Percentiles rank a stretch among this genome's conserved stretches.
Evolutionary conservation across 2,113 vertebrate genomes (phyloP).

Genomic region (Sclerurus mexicanus): DNA sequence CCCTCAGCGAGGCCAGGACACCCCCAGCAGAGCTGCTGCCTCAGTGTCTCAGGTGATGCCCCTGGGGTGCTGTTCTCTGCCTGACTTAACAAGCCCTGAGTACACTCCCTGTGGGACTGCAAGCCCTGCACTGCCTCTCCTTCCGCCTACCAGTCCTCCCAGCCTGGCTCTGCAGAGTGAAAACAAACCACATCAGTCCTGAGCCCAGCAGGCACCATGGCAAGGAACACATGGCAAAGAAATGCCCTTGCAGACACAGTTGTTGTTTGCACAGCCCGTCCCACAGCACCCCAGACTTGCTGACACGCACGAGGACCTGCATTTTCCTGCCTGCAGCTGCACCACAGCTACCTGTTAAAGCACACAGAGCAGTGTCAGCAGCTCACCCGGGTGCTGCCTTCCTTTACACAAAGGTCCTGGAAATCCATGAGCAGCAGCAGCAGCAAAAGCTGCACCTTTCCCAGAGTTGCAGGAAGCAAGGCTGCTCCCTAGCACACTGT

Average conservation of each 20-base stretch:
- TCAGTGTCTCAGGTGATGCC: background rate
- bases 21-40: background rate
- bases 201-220: background rate
- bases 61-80: background rate
- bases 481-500: background rate
- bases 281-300: background rate
- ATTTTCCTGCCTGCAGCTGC: background rate
- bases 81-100: background rate
- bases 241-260: background rate
- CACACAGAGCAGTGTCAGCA: background rate
- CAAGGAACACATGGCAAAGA: background rate
- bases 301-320: background rate
- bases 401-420: background rate
- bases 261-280: background rate
- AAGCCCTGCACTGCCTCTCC: background rate
- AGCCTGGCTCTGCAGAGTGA: background rate
- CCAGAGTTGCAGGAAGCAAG: background rate
- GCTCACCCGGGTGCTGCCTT: background rate
- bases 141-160: background rate
- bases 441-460: background rate
- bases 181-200: slow-evolving; percentile 28
- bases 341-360: background rate
- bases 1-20: background rate
- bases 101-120: background rate
- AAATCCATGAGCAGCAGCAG: background rate